Conservation (phyloP, 2,888 invertebrate species). For the Ormia ochracea region DNA sequence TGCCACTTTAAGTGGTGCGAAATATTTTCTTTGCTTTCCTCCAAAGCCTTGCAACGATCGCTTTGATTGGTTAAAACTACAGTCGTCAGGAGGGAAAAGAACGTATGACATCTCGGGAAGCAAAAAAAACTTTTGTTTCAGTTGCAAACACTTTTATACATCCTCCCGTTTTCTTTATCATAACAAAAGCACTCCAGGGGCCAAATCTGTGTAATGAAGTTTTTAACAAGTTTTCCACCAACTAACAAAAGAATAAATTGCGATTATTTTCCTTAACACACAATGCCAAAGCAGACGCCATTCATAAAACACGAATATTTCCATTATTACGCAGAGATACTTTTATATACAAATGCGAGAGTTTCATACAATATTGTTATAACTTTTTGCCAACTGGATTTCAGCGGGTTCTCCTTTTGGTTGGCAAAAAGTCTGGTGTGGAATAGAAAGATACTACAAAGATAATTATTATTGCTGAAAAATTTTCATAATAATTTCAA, state of each 20-base stretch:
- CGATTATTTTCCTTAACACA: slow-evolving; percentile 8
- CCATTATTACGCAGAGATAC: too few species aligned
- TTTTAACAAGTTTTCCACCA: slow-evolving; percentile 57
- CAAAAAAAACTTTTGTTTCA: slow-evolving; percentile 15
- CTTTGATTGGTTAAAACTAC: background rate
- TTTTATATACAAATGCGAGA: too few species aligned
- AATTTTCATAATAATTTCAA: too few species aligned
- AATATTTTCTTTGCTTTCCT: background rate
- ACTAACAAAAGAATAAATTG: slow-evolving; percentile 48
- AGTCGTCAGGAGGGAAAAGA: background rate
- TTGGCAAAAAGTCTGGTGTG: too few species aligned
- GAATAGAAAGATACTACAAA: too few species aligned
- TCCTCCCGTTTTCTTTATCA: slow-evolving; percentile 20
- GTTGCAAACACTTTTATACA: background rate
- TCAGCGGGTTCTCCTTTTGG: too few species aligned
- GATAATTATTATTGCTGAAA: too few species aligned
- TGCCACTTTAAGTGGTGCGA: background rate
- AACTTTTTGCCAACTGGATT: too few species aligned
- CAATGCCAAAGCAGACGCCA: background rate
- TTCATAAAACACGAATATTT: background rate
- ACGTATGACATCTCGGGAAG: slow-evolving; percentile 10
- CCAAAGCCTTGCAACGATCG: background rate
- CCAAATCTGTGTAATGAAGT: slow-evolving; percentile 52
- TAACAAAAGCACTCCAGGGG: slow-evolving; percentile 51
- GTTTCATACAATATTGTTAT: too few species aligned